phyloP scores from a whole-genome alignment of 2,888 invertebrate species.

The Aricia artaxerxes region DNA sequence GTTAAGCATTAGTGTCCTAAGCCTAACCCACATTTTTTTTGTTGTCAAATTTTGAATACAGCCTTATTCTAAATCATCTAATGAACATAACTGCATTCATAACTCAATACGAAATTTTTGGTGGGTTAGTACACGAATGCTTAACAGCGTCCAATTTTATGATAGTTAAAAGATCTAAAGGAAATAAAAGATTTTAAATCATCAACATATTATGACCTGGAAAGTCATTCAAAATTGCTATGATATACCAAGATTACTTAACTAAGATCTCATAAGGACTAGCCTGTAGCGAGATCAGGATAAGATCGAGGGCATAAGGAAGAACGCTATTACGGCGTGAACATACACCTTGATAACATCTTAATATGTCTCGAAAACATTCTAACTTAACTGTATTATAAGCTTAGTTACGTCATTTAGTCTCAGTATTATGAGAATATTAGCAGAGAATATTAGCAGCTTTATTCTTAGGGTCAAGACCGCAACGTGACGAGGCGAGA shows the following conservation, averaged over 20 bases:
- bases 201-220: background rate
- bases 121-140: too few species aligned
- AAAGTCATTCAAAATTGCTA: background rate
- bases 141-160: too few species aligned
- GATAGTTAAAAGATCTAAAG: too few species aligned
- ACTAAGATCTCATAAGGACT: background rate
- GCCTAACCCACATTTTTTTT: too few species aligned
- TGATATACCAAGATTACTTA: background rate
- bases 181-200: too few species aligned
- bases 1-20: too few species aligned
- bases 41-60: too few species aligned
- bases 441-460: background rate
- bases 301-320: constrained; percentile 7
- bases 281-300: background rate
- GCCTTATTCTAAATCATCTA: too few species aligned
- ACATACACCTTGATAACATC: background rate
- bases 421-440: background rate
- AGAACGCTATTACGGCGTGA: constrained; percentile 1
- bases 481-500: too few species aligned
- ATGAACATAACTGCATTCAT: too few species aligned
- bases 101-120: too few species aligned
- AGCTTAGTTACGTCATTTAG: background rate
- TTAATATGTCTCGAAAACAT: constrained; percentile 6
- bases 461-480: too few species aligned
- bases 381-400: background rate